Evolutionary conservation across 2,888 invertebrate genomes (phyloP), one percentile per base, ranked within the genome.

Genomic region (Psylliodes chrysocephalus): DNA sequence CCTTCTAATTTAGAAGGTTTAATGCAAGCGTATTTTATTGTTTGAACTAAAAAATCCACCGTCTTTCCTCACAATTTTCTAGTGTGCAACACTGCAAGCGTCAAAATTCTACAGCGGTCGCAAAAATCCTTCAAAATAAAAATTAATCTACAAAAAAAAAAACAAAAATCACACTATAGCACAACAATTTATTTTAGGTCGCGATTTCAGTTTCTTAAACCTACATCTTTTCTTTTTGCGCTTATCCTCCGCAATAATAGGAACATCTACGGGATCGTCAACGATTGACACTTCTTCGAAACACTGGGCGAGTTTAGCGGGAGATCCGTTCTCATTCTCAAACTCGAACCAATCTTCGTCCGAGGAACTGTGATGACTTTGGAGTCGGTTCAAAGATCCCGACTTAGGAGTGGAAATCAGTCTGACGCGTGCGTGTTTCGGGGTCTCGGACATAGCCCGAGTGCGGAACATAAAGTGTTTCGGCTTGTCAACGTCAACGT

Each of bases 321-420:
- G 57, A n/a, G 60, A 44, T 35, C 66, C 69, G 42, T 72, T 75
- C 35, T 82, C 79, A 67, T 72, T 75, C 35, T 82, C 79, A 67
- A 81, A 82, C 71, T 83, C 83, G 71, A 82, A 84, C 84, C 84
- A 84, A 55, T 83, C 82, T 72, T 84, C 84, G 30, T 82, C 83
- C 3, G 82, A 83, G 14, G 83, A 83, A 71, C 83, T 83, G 67
- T 84, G 84, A 67, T 84, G 83, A 63, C 82, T 82, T 63, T 82
- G 79, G 25, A 82, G 68, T 64, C 83, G 71, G 14, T 77, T 73
- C 22, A 81, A 71, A 1, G 81, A 80, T 12, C 72, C 66, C 0
- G 63, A 61, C 42, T 71, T 75, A n/a, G 61, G 44, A 3, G 72
- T 66, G 8, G 74, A 74, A 35, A 72, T 77, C 14, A 76, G 66